Conservation (phyloP, 2,113 vertebrate species). For the Daubentonia madagascariensis region DNA sequence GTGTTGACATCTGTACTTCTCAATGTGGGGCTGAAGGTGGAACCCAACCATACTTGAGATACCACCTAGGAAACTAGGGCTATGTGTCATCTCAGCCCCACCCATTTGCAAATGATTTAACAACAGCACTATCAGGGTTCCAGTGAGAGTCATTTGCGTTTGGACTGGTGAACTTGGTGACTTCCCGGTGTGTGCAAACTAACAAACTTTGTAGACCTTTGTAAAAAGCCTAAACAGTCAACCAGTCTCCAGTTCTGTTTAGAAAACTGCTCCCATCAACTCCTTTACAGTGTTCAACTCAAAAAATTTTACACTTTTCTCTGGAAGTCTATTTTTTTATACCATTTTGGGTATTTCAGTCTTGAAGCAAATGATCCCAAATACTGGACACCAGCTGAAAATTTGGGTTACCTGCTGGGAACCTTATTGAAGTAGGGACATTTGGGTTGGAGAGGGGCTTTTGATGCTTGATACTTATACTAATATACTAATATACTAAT, state of each 20-base stretch:
- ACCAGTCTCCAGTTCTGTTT: neutral
- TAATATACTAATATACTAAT: neutral
- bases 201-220: neutral
- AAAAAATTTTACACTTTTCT: neutral
- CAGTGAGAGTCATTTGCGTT: neutral
- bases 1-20: neutral
- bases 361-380: neutral
- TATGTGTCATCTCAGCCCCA: neutral
- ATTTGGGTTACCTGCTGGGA: neutral
- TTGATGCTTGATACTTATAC: neutral
- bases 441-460: neutral
- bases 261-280: neutral
- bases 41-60: neutral
- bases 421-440: neutral
- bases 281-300: neutral
- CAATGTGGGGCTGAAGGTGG: neutral
- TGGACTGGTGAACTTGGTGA: neutral
- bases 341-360: neutral
- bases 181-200: neutral
- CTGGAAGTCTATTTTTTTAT: neutral
- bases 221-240: neutral
- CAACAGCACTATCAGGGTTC: neutral
- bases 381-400: neutral
- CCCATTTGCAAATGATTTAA: neutral
- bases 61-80: neutral